Evolutionary conservation across 2,113 vertebrate genomes (phyloP), one percentile per base, ranked within the genome.

Genomic region (Psittacara wagleri): DNA sequence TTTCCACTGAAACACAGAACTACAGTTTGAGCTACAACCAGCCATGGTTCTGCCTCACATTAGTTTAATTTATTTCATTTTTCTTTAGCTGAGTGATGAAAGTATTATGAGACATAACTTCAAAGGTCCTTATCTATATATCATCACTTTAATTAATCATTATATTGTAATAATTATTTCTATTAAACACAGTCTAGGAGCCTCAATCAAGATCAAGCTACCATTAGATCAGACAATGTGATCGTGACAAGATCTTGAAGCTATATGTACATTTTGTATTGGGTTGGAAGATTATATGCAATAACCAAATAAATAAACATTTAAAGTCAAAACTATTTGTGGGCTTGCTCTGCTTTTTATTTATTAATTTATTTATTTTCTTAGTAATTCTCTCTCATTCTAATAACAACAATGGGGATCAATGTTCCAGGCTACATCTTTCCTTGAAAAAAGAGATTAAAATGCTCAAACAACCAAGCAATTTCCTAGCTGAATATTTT

Each of bases 401-500:
- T 62, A 81, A n/a, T 48, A 74, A 61, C 23, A 90, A 67, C 8
- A 73, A 35, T 6, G 14, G 3, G 5, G 13, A 0, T 43, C 49
- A 52, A 19, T 43, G 76, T 94, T 89, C 54, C 77, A 66, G 74
- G 70, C 77, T 86, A 44, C 74, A 67, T 29, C 48, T 22, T 57
- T 55, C 77, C 83, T 86, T 64, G 28, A 68, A 94, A 62, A 72
- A 49, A 78, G 57, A 85, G 68, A 94, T 94, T 94, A 86, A 95
- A 95, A 85, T 77, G 43, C 81, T 95, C 80, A 62, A 92, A 57
- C 48, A 86, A 43, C 31, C 66, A 80, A 83, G 52, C 84, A 95
- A 93, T 94, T 94, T 96, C 31, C 88, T 80, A 41, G 83, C 83
- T 94, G 95, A 91, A 63, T 88, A 95, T 95, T 96, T 96, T 95